Evolutionary conservation across 1,140 invertebrate species (phyloP).

Genomic region (Drosophila hydei): DNA sequence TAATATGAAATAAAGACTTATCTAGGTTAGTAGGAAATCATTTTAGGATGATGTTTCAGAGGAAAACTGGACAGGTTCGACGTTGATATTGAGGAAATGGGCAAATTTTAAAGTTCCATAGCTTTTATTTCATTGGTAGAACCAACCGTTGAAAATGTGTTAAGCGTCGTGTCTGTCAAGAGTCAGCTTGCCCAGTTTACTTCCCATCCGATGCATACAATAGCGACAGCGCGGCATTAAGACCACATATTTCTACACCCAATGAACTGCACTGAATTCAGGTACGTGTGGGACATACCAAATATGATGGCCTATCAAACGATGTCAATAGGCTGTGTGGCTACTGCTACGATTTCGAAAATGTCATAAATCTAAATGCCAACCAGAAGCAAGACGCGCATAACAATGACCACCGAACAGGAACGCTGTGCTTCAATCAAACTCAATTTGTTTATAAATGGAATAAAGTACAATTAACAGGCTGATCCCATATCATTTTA

Average conservation of each 20-base stretch:
- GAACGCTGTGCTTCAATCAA: background rate
- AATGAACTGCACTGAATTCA: slow-evolving; percentile 70
- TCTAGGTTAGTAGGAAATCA: too few relatives aligned
- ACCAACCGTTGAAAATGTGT: too few relatives aligned
- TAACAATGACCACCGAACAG: slow-evolving; percentile 44
- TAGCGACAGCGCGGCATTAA: too few relatives aligned
- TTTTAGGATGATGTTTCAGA: too few relatives aligned
- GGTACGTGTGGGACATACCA: slow-evolving; percentile 53
- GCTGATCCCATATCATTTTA: slow-evolving; percentile 39
- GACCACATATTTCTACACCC: slow-evolving; percentile 42
- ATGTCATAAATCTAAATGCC: slow-evolving; percentile 65
- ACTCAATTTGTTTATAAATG: slow-evolving; percentile 62
- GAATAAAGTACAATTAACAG: slow-evolving; percentile 47
- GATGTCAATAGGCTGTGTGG: slow-evolving; percentile 32
- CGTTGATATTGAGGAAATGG: too few relatives aligned
- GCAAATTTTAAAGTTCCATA: too few relatives aligned
- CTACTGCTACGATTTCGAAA: slow-evolving; percentile 55
- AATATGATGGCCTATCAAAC: slow-evolving; percentile 11
- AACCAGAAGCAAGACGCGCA: slow-evolving; percentile 52
- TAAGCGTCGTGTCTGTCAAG: too few relatives aligned
- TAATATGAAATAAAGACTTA: too few relatives aligned
- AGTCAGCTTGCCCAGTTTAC: slow-evolving; percentile 27
- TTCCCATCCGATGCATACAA: background rate
- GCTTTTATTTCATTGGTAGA: too few relatives aligned
- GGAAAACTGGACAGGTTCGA: too few relatives aligned